These are phyloP conservation scores for Melanotaenia boesemani DNA, from an alignment of 2,797 vertebrate genomes.

Conservation along the genomic window DNA sequence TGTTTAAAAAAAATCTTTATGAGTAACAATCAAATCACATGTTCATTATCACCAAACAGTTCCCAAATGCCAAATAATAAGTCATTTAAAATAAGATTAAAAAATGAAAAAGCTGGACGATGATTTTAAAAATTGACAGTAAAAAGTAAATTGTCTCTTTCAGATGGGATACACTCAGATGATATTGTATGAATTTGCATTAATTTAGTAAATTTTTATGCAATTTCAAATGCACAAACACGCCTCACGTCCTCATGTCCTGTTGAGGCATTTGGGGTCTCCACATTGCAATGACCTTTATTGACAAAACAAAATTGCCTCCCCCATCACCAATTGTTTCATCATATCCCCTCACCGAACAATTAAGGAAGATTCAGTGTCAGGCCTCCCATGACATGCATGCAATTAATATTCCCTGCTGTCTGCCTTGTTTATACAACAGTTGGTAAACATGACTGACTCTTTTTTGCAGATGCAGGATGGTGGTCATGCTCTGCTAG, in stretches of 20 bases:
- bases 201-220: neutral
- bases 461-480: constrained; percentile 69
- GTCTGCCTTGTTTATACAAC: constrained; percentile 66
- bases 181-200: neutral
- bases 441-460: constrained; percentile 73
- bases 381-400: constrained; percentile 58
- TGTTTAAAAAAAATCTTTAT: too few relatives aligned
- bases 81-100: too few relatives aligned
- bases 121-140: too few relatives aligned
- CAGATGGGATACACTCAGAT: neutral
- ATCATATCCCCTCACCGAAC: constrained; percentile 44
- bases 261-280: constrained; percentile 2
- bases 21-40: too few relatives aligned
- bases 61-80: too few relatives aligned
- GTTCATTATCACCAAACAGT: too few relatives aligned
- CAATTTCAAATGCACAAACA: neutral
- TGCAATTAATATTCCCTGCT: constrained; percentile 70
- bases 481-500: constrained; percentile 72
- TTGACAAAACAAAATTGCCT: constrained; percentile 47
- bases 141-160: neutral
- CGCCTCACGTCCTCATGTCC: neutral
- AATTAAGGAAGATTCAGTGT: constrained; percentile 68
- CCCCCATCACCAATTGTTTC: constrained; percentile 44
- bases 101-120: too few relatives aligned
- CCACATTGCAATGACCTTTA: constrained; percentile 24